Evolutionary conservation across 2,797 vertebrate species (phyloP).

Genomic region (Helostoma temminkii): DNA sequence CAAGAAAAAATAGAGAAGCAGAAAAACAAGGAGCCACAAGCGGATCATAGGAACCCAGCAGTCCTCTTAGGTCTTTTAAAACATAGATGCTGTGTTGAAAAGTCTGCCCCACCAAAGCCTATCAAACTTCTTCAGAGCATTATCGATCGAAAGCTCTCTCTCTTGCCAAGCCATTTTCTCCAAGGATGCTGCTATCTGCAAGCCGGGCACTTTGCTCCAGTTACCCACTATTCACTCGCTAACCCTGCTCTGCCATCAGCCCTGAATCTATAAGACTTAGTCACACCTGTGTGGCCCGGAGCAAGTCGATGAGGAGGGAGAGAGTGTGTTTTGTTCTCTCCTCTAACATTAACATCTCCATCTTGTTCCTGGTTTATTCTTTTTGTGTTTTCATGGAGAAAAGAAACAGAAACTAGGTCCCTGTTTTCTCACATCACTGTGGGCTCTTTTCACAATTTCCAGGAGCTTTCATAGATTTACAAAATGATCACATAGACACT

Average conservation of each 20-base stretch:
- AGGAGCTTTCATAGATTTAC: slow-evolving; percentile 3
- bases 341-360: slow-evolving; percentile 35
- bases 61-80: slow-evolving; percentile 43
- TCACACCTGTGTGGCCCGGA: slow-evolving; percentile 65
- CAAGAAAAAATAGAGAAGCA: slow-evolving; percentile 9
- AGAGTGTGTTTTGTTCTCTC: slow-evolving; percentile 35
- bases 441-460: slow-evolving; percentile 1
- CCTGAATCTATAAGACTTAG: slow-evolving; percentile 68
- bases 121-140: slow-evolving; percentile 66
- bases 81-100: slow-evolving; percentile 51
- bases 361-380: slow-evolving; percentile 17
- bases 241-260: slow-evolving; percentile 58
- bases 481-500: slow-evolving; percentile 34
- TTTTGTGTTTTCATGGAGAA: slow-evolving; percentile 14
- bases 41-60: slow-evolving; percentile 37
- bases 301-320: slow-evolving; percentile 39
- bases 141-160: slow-evolving; percentile 67
- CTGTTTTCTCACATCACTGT: slow-evolving; percentile 1
- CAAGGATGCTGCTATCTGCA: slow-evolving; percentile 66
- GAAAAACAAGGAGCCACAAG: slow-evolving; percentile 20
- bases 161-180: slow-evolving; percentile 70
- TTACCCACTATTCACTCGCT: slow-evolving; percentile 66
- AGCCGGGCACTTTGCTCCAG: slow-evolving; percentile 69
- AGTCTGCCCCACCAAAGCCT: slow-evolving; percentile 51
- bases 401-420: background rate